These are phyloP conservation scores for Gallirallus australis DNA, from an alignment of 2,797 vertebrate genomes.

Conservation along the genomic window DNA sequence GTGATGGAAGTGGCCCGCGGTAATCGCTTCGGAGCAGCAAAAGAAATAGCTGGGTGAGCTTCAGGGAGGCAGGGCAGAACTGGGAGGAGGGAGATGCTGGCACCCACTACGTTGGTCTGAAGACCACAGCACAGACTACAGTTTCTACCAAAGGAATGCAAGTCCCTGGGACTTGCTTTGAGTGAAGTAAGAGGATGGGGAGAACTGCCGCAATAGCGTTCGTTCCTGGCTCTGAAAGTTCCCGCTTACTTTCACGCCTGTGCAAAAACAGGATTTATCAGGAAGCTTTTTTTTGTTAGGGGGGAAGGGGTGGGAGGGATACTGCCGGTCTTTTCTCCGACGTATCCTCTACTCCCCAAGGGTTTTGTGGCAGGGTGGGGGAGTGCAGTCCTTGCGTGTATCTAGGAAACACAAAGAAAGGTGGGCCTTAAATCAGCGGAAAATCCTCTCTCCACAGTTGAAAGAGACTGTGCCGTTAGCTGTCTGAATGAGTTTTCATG, in stretches of 20 bases:
- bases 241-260: slow-evolving; percentile 31
- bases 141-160: slow-evolving; percentile 76
- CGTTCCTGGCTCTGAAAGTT: slow-evolving; percentile 19
- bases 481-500: slow-evolving; percentile 61
- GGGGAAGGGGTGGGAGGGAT: neutral
- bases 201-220: neutral
- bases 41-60: slow-evolving; percentile 38
- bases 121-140: slow-evolving; percentile 20
- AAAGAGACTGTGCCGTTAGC: slow-evolving; percentile 67
- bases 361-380: neutral
- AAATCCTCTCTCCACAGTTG: slow-evolving; percentile 62
- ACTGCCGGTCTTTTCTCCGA: neutral
- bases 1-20: slow-evolving; percentile 4
- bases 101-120: slow-evolving; percentile 40
- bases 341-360: neutral
- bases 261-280: slow-evolving; percentile 32
- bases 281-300: neutral
- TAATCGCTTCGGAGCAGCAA: slow-evolving; percentile 27
- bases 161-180: slow-evolving; percentile 39
- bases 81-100: slow-evolving; percentile 13
- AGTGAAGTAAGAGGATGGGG: slow-evolving; percentile 20
- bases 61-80: slow-evolving; percentile 59
- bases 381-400: neutral
- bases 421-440: slow-evolving; percentile 72
- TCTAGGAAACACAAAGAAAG: slow-evolving; percentile 62